phyloP scores from a whole-genome alignment of 2,888 invertebrate genomes.

The Harpalus rufipes region DNA sequence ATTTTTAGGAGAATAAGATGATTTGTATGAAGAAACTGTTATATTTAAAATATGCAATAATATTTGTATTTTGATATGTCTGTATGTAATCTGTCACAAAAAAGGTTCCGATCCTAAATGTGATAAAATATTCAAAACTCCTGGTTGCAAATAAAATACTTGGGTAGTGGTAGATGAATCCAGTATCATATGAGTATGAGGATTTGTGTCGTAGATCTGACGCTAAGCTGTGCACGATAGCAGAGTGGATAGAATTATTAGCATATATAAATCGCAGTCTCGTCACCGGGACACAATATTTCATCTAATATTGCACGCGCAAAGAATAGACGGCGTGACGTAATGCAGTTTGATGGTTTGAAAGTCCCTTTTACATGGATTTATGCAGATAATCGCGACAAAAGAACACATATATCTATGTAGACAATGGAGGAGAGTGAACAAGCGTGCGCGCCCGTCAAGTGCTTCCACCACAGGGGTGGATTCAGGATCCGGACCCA shows the following conservation, averaged over 20 bases:
- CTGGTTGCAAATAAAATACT: slow-evolving; percentile 17
- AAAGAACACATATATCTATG: slow-evolving; percentile 72
- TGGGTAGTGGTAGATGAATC: neutral
- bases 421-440: slow-evolving; percentile 70
- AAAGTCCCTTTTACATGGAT: slow-evolving; percentile 69
- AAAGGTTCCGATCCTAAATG: neutral
- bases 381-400: slow-evolving; percentile 73
- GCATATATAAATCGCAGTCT: slow-evolving; percentile 61
- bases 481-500: neutral
- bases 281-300: slow-evolving; percentile 61
- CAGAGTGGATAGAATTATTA: slow-evolving; percentile 58
- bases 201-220: neutral
- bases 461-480: slow-evolving; percentile 36
- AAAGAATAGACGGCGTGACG: slow-evolving; percentile 69
- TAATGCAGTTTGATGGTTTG: slow-evolving; percentile 72
- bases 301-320: slow-evolving; percentile 63
- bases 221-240: slow-evolving; percentile 8
- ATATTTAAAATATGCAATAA: no score
- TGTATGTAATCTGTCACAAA: neutral
- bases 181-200: neutral
- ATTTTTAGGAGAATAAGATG: no score
- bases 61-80: neutral
- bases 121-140: slow-evolving; percentile 13
- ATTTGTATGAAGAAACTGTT: no score
- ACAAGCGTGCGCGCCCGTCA: slow-evolving; percentile 53